Conservation (phyloP, 1,140 invertebrate genomes). For the Episyrphus balteatus region DNA sequence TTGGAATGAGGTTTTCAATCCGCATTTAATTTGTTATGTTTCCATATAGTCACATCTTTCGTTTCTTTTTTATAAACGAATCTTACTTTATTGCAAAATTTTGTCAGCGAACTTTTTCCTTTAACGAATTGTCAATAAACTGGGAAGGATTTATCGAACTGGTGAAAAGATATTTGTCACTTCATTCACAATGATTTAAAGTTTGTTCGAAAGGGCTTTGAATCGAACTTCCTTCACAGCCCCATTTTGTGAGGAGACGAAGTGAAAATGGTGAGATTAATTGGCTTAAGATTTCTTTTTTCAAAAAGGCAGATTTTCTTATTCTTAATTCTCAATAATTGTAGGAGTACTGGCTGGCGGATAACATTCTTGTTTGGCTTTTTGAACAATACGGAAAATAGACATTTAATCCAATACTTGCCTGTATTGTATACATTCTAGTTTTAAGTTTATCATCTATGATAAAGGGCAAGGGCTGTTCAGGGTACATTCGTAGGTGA, state of each 20-base stretch:
- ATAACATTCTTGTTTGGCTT: too few relatives aligned
- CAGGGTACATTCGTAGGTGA: too few relatives aligned
- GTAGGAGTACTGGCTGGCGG: too few relatives aligned
- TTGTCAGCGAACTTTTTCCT: not conserved
- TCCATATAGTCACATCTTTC: not conserved
- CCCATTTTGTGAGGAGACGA: not conserved
- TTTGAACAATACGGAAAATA: too few relatives aligned
- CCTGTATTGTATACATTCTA: too few relatives aligned
- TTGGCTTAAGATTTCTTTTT: not conserved
- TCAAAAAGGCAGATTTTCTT: not conserved
- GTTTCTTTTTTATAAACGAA: not conserved
- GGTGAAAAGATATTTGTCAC: too few relatives aligned
- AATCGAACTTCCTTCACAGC: not conserved
- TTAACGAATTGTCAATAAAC: not conserved
- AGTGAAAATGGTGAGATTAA: not conserved
- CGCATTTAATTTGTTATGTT: not conserved
- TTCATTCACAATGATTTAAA: not conserved
- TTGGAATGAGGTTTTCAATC: not conserved
- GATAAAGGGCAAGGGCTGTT: too few relatives aligned
- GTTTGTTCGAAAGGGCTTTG: not conserved
- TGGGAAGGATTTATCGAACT: too few relatives aligned
- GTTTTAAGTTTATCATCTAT: too few relatives aligned
- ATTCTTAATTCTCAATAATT: not conserved
- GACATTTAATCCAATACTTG: too few relatives aligned
- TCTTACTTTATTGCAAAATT: not conserved